Evolutionary conservation across 2,797 vertebrate species (phyloP).

Genomic region (Acipenser ruthenus): DNA sequence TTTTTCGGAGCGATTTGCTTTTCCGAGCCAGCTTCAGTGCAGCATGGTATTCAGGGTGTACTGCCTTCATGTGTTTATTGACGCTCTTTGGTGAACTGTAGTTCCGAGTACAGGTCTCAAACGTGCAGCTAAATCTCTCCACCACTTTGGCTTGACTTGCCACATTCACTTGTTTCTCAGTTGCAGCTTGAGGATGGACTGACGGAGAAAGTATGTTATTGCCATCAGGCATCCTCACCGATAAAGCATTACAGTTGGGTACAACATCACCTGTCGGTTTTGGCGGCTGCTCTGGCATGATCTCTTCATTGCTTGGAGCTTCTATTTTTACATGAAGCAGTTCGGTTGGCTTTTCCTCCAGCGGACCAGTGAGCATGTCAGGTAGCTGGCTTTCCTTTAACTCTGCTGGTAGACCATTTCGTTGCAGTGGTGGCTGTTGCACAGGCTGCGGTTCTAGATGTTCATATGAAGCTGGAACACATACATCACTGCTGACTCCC

Average conservation of each 20-base stretch:
- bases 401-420: constrained; percentile 17
- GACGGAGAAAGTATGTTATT: constrained; percentile 31
- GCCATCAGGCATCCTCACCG: too few relatives aligned
- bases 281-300: neutral
- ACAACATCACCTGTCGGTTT: neutral
- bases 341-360: constrained; percentile 18
- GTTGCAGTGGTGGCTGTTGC: constrained; percentile 27
- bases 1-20: constrained; percentile 61
- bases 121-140: constrained; percentile 78
- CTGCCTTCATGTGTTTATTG: constrained; percentile 88
- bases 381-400: neutral
- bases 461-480: constrained; percentile 30
- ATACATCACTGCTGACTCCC: constrained; percentile 27
- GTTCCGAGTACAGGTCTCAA: constrained; percentile 74
- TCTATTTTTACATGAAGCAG: constrained; percentile 18
- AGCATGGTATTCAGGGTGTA: constrained; percentile 82
- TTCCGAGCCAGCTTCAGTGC: constrained; percentile 75
- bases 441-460: constrained; percentile 21
- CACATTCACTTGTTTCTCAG: constrained; percentile 25
- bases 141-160: neutral
- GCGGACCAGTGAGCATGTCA: neutral
- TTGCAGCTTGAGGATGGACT: constrained; percentile 27
- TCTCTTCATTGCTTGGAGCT: neutral
- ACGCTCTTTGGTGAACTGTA: constrained; percentile 88
- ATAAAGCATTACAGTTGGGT: too few relatives aligned